Conservation (phyloP, 2,113 vertebrate genomes). For the Psephotus haematonotus region DNA sequence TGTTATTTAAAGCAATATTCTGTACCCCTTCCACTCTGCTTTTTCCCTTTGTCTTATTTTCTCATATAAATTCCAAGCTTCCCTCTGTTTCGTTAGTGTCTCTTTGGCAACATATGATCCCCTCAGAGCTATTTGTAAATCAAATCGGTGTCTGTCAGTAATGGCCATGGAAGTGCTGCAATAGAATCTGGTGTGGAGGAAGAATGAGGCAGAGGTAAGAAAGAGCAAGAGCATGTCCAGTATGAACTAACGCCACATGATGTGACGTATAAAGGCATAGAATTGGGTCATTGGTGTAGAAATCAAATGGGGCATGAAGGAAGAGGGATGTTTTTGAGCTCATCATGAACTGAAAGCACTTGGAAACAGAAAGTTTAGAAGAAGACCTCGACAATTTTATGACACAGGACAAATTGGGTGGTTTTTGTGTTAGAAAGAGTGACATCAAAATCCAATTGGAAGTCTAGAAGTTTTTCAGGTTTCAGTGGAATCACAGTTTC, state of each 20-base stretch:
- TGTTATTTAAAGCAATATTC: neutral
- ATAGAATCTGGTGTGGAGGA: constrained; percentile 18
- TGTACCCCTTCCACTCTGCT: neutral
- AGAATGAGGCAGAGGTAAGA: constrained; percentile 17
- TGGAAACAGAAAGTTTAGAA: neutral
- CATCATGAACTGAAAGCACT: neutral
- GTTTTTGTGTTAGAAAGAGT: neutral
- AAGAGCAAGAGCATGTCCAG: neutral
- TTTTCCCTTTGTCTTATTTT: neutral
- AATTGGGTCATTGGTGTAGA: neutral
- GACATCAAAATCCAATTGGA: neutral
- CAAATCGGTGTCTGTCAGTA: constrained; percentile 38
- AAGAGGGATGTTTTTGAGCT: neutral
- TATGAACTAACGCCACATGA: neutral
- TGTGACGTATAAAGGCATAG: neutral
- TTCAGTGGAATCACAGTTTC: neutral
- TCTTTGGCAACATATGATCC: constrained; percentile 24
- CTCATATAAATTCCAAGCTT: neutral
- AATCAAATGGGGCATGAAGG: neutral
- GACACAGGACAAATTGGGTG: neutral
- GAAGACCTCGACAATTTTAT: neutral
- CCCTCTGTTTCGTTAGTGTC: neutral
- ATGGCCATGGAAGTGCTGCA: constrained; percentile 14
- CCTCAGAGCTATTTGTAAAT: constrained; percentile 35
- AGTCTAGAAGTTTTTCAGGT: neutral